Conservation (phyloP, 2,888 invertebrate species). For the Hirtodrosophila cameraria region DNA sequence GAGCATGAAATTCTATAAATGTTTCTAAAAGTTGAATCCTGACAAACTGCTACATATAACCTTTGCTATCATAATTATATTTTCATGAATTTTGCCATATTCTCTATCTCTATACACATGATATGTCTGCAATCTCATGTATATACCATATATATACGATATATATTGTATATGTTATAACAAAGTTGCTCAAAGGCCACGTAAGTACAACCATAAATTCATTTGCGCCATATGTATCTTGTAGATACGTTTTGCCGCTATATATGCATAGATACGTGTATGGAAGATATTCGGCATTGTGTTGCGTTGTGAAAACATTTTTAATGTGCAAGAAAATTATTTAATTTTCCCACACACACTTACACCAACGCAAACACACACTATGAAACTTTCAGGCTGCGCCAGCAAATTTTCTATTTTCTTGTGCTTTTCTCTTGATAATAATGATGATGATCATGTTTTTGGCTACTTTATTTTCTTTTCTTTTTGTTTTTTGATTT, state of each 20-base stretch:
- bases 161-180: not conserved
- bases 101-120: not conserved
- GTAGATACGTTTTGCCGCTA: conserved; percentile 55
- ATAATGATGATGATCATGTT: conserved; percentile 54
- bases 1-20: too few relatives aligned
- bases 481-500: conserved; percentile 57
- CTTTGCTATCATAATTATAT: not conserved
- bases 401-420: conserved; percentile 50
- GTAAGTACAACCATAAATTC: conserved; percentile 61
- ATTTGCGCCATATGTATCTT: conserved; percentile 74
- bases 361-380: conserved; percentile 13
- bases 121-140: not conserved
- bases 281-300: conserved; percentile 52
- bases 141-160: not conserved
- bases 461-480: conserved; percentile 71
- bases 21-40: too few relatives aligned
- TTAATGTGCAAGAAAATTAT: conserved; percentile 79
- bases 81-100: conserved; percentile 7
- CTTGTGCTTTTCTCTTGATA: conserved; percentile 27
- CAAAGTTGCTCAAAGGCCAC: conserved; percentile 54
- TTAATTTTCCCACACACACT: conserved; percentile 71
- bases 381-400: conserved; percentile 38
- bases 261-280: conserved; percentile 47
- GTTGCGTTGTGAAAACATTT: conserved; percentile 68
- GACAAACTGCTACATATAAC: too few relatives aligned